Conservation (phyloP, 2,113 vertebrate species). For the Brachirus orientalis region DNA sequence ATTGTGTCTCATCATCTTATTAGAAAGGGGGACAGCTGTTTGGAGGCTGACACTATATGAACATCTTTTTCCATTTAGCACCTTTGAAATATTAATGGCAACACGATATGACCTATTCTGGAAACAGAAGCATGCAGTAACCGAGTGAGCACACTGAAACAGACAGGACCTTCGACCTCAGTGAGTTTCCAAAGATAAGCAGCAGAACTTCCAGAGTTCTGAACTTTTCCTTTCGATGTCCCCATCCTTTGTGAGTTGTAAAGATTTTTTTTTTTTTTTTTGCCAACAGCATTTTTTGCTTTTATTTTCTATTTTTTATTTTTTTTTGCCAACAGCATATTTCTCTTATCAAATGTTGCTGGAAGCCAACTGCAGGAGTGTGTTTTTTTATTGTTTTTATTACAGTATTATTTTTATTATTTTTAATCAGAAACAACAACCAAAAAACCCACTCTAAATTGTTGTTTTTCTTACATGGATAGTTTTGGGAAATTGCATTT, state of each 20-base stretch:
- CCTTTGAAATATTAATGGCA: conserved; percentile 89
- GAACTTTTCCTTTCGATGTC: not conserved
- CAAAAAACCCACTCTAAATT: not conserved
- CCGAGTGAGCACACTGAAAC: conserved; percentile 45
- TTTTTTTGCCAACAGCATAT: not conserved
- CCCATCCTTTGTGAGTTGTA: not conserved
- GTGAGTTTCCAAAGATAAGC: conserved; percentile 42
- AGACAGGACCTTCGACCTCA: conserved; percentile 56
- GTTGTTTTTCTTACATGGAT: conserved; percentile 1
- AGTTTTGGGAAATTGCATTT: not conserved
- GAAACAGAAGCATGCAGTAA: conserved; percentile 49
- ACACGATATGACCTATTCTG: conserved; percentile 85
- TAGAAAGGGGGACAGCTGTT: conserved; percentile 84
- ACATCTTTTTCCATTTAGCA: conserved; percentile 87
- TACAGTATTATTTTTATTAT: not conserved
- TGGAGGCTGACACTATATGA: conserved; percentile 78
- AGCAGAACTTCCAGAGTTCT: not conserved
- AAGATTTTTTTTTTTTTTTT: not conserved
- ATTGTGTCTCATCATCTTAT: conserved; percentile 88
- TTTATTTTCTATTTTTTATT: no score
- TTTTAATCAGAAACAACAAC: conserved; percentile 4
- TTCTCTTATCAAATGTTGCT: conserved; percentile 6
- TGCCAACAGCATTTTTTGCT: no score
- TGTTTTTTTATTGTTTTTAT: not conserved
- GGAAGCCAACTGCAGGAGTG: not conserved